Evolutionary conservation across 1,140 invertebrate genomes (phyloP), one percentile per base, ranked within the genome.

Genomic region (Agrypnia vestita): DNA sequence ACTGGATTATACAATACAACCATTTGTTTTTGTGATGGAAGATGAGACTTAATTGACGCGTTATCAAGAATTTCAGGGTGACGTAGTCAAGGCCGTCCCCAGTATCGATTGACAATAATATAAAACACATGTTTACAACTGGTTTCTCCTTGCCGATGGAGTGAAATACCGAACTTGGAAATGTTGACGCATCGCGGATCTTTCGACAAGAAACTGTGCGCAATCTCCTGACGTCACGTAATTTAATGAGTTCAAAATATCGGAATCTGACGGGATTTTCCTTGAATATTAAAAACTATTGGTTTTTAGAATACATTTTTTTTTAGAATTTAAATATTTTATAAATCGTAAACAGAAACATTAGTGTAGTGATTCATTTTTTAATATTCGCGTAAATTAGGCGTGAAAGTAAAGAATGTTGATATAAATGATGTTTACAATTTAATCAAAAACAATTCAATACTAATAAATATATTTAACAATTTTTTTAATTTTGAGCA

Each of bases 1-100:
- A 35, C 25, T 6, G 25, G 25, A 35, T 35, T 35, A 35, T 35
- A 35, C 25, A 59, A 21, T 9, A 19, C 55, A 9, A 59, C 15
- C 21, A 19, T 15, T 21, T 59, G 55, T 59, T 59, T 59, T 59
- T 59, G 17, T 59, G 55, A 21, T 59, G 55, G 21, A 21, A 59
- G 55, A 59, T 59, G 55, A 19, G 11, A 64, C 25, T 64, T 47
- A 47, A 69, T 69, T 43, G 69, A 78, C 44, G 49, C 64, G 56
- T 72, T 77, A 72, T 78, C 71, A 79, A 69, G 76, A 78, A 71
- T 79, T 78, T 79, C 80, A 82, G 69, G 76, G 76, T 78, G 76
- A 82, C 64, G 69, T 76, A 77, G 69, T 46, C 61, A 81, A 81
- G 80, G 80, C 49, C 71, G 75, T 81, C 76, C 59, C 71, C 47